These are phyloP conservation scores for Poecilia picta DNA, from an alignment of 2,797 vertebrate species.

Conservation along the genomic window DNA sequence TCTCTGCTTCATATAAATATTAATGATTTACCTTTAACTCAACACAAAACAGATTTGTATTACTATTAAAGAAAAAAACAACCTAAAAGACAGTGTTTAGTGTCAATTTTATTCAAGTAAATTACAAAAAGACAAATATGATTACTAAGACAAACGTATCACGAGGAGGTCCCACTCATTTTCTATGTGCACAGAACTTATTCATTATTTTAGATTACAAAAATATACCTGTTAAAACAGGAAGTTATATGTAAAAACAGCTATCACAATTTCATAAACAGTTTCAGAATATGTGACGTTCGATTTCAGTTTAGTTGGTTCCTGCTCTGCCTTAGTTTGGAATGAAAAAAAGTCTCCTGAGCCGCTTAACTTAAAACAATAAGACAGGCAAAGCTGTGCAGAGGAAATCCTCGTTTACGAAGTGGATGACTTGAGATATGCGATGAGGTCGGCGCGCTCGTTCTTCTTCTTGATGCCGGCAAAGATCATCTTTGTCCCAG, in stretches of 20 bases:
- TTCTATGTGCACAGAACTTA: constrained; percentile 38
- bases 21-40: neutral
- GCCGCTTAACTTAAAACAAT: constrained; percentile 16
- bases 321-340: constrained; percentile 16
- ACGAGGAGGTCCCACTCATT: constrained; percentile 21
- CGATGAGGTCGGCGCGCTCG: constrained; percentile 85
- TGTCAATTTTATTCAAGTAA: constrained; percentile 51
- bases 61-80: neutral
- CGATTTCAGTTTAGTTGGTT: constrained; percentile 8
- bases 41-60: neutral
- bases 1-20: neutral
- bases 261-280: constrained; percentile 47
- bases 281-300: constrained; percentile 42
- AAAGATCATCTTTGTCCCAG: constrained; percentile 90
- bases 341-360: constrained; percentile 10
- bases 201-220: constrained; percentile 62
- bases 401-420: constrained; percentile 64
- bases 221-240: constrained; percentile 66
- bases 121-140: constrained; percentile 9
- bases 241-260: constrained; percentile 41
- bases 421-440: constrained; percentile 86
- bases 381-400: neutral
- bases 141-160: constrained; percentile 20
- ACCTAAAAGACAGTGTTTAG: neutral
- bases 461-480: constrained; percentile 89